Conservation (phyloP, 1,140 invertebrate species). For the Sminthurides bifidus region DNA sequence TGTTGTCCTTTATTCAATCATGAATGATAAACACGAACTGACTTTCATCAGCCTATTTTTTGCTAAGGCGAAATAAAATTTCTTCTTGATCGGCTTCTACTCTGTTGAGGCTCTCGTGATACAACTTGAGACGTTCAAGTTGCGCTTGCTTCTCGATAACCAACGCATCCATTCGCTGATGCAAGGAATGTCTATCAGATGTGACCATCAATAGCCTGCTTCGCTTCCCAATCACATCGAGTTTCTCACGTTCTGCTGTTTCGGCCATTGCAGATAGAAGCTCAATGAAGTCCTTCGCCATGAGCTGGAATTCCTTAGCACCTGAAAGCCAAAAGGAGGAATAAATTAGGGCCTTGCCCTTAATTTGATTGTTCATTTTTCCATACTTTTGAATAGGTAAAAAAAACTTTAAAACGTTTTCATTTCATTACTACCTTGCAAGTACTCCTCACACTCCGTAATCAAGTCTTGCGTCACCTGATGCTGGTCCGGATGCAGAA, state of each 20-base stretch:
- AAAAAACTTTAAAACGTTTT: neutral
- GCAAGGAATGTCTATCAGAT: constrained; percentile 15
- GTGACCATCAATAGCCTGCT: constrained; percentile 16
- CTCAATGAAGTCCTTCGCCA: constrained; percentile 12
- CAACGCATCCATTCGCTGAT: constrained; percentile 15
- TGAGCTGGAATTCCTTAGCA: constrained; percentile 13
- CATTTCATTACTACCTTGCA: constrained; percentile 13
- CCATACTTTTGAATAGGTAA: neutral
- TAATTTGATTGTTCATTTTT: neutral
- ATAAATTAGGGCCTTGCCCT: neutral
- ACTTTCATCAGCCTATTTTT: constrained; percentile 9
- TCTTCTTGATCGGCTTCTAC: constrained; percentile 23
- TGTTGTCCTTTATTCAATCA: neutral
- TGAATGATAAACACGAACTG: neutral
- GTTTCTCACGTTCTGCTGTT: constrained; percentile 7
- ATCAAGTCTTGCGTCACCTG: constrained; percentile 25
- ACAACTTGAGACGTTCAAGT: constrained; percentile 16
- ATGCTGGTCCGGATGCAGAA: constrained; percentile 28
- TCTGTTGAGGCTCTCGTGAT: constrained; percentile 15
- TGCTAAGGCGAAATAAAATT: constrained; percentile 12
- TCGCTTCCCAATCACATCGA: constrained; percentile 24
- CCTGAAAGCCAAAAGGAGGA: neutral
- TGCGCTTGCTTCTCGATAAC: constrained; percentile 19
- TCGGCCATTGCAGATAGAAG: constrained; percentile 9
- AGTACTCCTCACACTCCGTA: constrained; percentile 20